phyloP scores from a whole-genome alignment of 2,113 vertebrate genomes.

The Callipepla californica region DNA sequence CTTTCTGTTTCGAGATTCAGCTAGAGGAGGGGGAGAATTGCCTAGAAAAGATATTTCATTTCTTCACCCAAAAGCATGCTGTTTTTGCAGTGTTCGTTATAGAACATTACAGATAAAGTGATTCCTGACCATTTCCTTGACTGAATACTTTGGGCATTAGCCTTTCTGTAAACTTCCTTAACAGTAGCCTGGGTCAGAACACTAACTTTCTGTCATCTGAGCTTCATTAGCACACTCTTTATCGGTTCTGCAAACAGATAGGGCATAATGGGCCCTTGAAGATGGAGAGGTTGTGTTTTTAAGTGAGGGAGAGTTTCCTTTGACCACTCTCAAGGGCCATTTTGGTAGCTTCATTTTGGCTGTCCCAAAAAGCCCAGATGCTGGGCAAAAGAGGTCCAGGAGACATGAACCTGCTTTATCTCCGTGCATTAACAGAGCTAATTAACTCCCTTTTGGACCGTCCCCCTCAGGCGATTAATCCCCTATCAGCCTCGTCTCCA shows the following conservation, averaged over 20 bases:
- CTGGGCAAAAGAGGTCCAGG: constrained; percentile 16
- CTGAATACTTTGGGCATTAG: background rate
- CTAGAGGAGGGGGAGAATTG: background rate
- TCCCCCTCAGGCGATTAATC: constrained; percentile 42
- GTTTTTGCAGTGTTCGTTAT: background rate
- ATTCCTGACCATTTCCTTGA: background rate
- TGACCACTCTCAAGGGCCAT: background rate
- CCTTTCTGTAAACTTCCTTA: constrained; percentile 11
- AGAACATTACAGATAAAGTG: background rate
- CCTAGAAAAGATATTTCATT: background rate
- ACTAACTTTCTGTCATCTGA: constrained; percentile 5
- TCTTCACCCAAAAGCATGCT: background rate
- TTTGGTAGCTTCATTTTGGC: constrained; percentile 30
- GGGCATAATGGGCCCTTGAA: constrained; percentile 33
- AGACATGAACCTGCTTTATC: constrained; percentile 61
- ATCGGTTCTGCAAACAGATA: constrained; percentile 5
- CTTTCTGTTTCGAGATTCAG: background rate
- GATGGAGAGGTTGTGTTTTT: constrained; percentile 6
- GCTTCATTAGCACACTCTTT: constrained; percentile 21
- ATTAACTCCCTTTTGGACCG: constrained; percentile 59
- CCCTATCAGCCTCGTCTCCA: constrained; percentile 64
- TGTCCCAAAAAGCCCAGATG: constrained; percentile 37
- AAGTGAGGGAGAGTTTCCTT: background rate
- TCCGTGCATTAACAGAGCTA: constrained; percentile 64
- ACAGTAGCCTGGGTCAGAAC: constrained; percentile 23